A percentile compares a stretch with the other conserved stretches of the same genome.
These are phyloP conservation scores for Forbesichthys agassizii DNA, from an alignment of 2,113 vertebrate species.

Conservation along the genomic window DNA sequence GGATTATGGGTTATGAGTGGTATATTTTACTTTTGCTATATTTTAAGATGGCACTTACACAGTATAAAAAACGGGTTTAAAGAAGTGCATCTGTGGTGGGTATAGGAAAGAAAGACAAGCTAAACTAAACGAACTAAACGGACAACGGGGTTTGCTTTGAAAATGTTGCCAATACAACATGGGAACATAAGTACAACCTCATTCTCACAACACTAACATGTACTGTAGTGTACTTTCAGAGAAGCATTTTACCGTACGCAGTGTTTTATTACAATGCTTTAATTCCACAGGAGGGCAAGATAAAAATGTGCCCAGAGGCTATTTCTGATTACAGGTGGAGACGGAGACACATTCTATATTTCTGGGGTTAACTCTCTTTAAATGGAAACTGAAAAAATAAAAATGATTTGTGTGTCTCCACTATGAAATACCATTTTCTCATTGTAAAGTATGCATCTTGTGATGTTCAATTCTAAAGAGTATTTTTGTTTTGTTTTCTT, in stretches of 20 bases:
- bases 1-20: neutral
- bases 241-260: too few relatives aligned
- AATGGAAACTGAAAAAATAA: constrained; percentile 4
- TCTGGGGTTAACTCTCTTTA: neutral
- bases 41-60: too few relatives aligned
- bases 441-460: too few relatives aligned
- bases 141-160: neutral
- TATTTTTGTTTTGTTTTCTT: too few relatives aligned
- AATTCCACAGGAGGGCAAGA: constrained; percentile 1
- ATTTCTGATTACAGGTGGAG: constrained; percentile 38
- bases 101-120: neutral
- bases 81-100: neutral
- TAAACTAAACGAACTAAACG: neutral
- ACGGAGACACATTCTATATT: neutral
- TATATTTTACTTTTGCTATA: neutral
- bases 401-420: constrained; percentile 2
- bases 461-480: too few relatives aligned
- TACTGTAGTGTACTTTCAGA: too few relatives aligned
- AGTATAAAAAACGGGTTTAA: too few relatives aligned
- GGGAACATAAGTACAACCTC: neutral
- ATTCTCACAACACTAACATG: too few relatives aligned
- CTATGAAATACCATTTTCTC: too few relatives aligned
- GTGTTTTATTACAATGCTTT: constrained; percentile 6
- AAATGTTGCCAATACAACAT: neutral
- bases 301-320: neutral